A percentile compares a stretch with the other conserved stretches of the same genome.
Evolutionary conservation across 2,113 vertebrate species (phyloP).

Genomic region (Myiozetetes cayanensis): DNA sequence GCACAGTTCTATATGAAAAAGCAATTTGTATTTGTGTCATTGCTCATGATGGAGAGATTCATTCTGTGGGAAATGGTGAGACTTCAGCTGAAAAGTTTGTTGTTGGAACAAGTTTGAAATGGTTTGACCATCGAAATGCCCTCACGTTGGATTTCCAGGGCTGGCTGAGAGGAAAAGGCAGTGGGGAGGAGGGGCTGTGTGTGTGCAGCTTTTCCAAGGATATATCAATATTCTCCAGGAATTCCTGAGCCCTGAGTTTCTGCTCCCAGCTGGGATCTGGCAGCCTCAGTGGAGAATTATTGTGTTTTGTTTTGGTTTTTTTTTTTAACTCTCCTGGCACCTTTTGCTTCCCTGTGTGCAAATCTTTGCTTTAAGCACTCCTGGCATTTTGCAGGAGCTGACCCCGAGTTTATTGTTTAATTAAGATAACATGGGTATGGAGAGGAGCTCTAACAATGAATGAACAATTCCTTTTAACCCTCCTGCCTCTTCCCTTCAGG

Average conservation of each 20-base stretch:
- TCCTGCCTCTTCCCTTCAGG: not conserved
- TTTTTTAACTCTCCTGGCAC: not conserved
- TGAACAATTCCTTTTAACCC: not conserved
- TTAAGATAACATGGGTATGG: not conserved
- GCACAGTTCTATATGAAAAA: not conserved
- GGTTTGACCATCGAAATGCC: too few species aligned
- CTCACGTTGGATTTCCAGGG: not conserved
- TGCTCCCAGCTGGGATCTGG: not conserved
- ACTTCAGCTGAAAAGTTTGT: not conserved
- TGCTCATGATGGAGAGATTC: not conserved
- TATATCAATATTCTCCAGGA: not conserved
- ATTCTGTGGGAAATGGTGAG: not conserved
- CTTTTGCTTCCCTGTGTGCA: not conserved
- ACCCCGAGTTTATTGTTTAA: not conserved
- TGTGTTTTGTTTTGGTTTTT: not conserved
- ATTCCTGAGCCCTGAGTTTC: not conserved
- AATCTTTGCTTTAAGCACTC: not conserved
- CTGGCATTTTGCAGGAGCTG: not conserved
- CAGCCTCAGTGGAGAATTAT: not conserved
- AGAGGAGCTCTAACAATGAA: not conserved
- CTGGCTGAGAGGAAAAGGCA: not conserved
- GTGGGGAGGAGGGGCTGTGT: not conserved
- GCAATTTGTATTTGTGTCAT: rapidly evolving
- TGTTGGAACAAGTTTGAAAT: not conserved
- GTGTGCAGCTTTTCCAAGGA: not conserved